Evolutionary conservation across 2,113 vertebrate genomes (phyloP), one percentile per base, ranked within the genome.

Genomic region (Corythornis cristatus): DNA sequence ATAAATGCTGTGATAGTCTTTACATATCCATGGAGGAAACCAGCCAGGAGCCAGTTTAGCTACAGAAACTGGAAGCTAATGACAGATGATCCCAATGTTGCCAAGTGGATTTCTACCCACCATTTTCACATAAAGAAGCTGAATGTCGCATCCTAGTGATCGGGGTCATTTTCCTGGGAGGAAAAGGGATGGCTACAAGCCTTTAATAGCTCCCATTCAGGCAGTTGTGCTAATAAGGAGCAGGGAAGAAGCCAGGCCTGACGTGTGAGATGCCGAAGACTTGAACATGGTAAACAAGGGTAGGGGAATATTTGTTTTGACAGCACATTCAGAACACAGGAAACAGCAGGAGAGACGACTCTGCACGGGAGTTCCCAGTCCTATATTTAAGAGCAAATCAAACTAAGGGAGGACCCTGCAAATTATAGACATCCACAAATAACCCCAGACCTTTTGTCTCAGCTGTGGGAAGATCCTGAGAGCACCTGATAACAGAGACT

Each of bases 11-110:
- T 3, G 57, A 96, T 50, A 86, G 83, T 35, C 92, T 88, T 96
- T 93, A 95, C 97, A 97, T 97, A 98, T 91, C 96, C 78, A 6
- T 0, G 7, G 91, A 97, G 96, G 97, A 98, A 97, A 96, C 80
- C 67, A 74, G 35, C 11, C 92, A 89, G 96, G 96, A 97, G 97
- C 89, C 97, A 93, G 82, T 61, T 77, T 79, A 92, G 54, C 89
- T 97, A 80, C 90, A 84, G 37, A 51, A 70, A 56, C 82, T 94
- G 87, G 90, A 93, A 91, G 65, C 33, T 64, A 70, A 89, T 26
- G 50, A 61, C 35, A 83, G 96, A 96, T 91, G 81, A 96, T 86
- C 26, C 45, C 2, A 0, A 77, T 89, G 74, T 94, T 79, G 23
- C 16, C 28, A 26, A 40, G 68, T 75, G 77, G 88, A 37, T 85